These are phyloP conservation scores for Lateolabrax maculatus DNA, from an alignment of 2,797 vertebrate genomes.

Conservation along the genomic window DNA sequence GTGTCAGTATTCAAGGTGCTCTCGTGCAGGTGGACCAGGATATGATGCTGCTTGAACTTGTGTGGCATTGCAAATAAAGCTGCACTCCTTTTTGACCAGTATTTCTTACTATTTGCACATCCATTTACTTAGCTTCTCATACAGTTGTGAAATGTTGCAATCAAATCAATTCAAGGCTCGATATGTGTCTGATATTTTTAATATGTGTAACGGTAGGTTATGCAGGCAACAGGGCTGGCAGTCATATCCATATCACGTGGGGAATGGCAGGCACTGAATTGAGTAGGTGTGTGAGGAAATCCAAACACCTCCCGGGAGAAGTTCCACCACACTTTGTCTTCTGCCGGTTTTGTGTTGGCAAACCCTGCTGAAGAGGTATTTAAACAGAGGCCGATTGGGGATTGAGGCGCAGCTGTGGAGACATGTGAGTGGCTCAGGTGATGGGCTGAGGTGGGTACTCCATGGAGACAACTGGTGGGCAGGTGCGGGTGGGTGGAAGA, in stretches of 20 bases:
- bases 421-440: constrained; percentile 40
- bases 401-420: constrained; percentile 35
- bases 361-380: constrained; percentile 13
- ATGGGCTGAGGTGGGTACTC: constrained; percentile 9
- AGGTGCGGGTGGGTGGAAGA: constrained; percentile 19
- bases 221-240: constrained; percentile 1
- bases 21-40: constrained; percentile 46
- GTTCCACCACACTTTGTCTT: not conserved
- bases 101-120: not conserved
- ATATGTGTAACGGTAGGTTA: not conserved
- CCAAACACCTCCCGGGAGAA: constrained; percentile 29
- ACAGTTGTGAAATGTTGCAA: not conserved
- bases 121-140: not conserved
- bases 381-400: constrained; percentile 29
- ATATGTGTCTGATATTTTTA: not conserved
- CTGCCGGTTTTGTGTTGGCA: constrained; percentile 36
- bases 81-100: not conserved
- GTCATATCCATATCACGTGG: constrained; percentile 12
- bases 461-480: not conserved
- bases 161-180: not conserved
- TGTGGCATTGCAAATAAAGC: not conserved
- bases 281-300: constrained; percentile 34
- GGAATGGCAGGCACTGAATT: constrained; percentile 28
- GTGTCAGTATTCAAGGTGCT: constrained; percentile 67
- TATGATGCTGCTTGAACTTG: constrained; percentile 12